Conservation (phyloP, 2,113 vertebrate genomes). For the Tragelaphus buxtoni region DNA sequence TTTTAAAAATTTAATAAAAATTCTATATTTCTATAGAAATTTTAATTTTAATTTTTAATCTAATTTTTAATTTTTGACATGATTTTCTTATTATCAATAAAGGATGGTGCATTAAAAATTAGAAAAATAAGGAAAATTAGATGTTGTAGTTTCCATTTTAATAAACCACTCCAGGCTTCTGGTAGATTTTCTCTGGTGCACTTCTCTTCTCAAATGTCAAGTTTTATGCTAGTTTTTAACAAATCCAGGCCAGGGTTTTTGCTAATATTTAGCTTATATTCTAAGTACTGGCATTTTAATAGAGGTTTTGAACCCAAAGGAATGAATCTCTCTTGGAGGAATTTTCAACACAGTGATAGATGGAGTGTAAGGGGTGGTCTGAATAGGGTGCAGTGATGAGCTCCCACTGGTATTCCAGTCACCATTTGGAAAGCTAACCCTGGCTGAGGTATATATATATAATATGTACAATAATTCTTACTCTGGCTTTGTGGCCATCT, state of each 20-base stretch:
- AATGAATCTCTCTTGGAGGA: background rate
- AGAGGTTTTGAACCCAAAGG: background rate
- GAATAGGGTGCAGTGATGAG: background rate
- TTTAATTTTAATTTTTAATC: background rate
- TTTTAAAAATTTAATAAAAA: background rate
- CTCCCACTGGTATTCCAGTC: background rate
- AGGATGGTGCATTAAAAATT: background rate
- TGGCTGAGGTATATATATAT: background rate
- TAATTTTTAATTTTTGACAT: background rate
- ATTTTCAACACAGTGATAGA: background rate
- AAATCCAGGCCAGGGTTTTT: background rate
- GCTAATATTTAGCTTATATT: conserved; percentile 4
- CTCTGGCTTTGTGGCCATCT: background rate
- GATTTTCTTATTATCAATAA: background rate
- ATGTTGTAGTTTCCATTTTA: background rate
- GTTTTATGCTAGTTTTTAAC: background rate
- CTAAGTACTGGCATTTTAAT: background rate
- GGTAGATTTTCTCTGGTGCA: background rate
- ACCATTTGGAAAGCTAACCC: background rate
- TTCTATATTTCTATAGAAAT: background rate
- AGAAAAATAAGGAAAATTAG: background rate
- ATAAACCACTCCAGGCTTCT: background rate
- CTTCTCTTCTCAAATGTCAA: background rate
- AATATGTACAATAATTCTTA: background rate
- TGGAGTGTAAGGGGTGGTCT: background rate